Evolutionary conservation across 2,797 vertebrate species (phyloP), one percentile per base, ranked within the genome.

Genomic region (Octomys mimax): DNA sequence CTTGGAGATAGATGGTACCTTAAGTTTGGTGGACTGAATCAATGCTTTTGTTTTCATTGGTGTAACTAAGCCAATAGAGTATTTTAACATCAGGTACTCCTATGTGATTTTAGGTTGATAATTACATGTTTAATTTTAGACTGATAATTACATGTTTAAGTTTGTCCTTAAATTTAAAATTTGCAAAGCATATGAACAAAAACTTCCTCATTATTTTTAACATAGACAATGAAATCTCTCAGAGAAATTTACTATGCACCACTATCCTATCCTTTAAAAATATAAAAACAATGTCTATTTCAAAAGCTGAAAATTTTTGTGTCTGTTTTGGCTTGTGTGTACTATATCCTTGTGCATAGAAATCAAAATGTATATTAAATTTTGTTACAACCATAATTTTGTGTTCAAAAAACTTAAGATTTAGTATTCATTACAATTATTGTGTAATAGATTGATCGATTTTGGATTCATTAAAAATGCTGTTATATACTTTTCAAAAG

Each of bases 91-190:
- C 36, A 19, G 26, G 33, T 83, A 52, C 4, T 42, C 2, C 26
- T 81, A 19, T 62, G 26, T 92, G 84, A 79, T 82, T 95, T 95
- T 31, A 75, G 18, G 14, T 87, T 70, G 31, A 62, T 82, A 95
- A 82, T 64, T 87, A 85, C 87, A 95, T 61, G 14, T 75, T 82
- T 66, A 70, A 92, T 73, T 14, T 16, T 93, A 75, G 18, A 12
- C 85, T 70, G 26, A 57, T 82, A 95, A 82, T 64, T 84, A 82
- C 89, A 95, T 61, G 14, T 80, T 82, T 66, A 64, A 92, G 71
- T 14, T 16, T 92, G 62, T 73, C 90, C 93, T 95, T 94, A 90
- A 95, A 89, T 81, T 59, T 52, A 70, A n/a, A 26, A 94, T 21
- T 75, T 80, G 39, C 14, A 42, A 93, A 93, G 12, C 28, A 42